A percentile compares a stretch with the other conserved stretches of the same genome.
These are phyloP conservation scores for Cremastinae sp. DNA, from an alignment of 2,888 invertebrate species.

Conservation along the genomic window DNA sequence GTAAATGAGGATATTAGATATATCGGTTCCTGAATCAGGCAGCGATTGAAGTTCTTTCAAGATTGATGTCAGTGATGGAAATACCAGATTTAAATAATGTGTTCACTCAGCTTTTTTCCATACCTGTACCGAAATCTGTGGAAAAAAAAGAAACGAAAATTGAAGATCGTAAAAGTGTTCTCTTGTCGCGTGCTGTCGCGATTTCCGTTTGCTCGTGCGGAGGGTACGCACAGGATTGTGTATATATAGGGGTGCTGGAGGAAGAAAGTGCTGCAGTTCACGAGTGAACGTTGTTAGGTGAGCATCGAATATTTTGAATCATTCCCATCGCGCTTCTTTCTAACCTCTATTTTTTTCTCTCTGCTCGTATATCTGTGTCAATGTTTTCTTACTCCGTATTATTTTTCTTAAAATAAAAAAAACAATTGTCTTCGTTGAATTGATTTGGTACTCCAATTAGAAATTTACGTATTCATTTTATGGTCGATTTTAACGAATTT, in stretches of 20 bases:
- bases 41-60: constrained; percentile 29
- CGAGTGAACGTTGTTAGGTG: constrained; percentile 75
- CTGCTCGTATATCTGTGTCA: not conserved
- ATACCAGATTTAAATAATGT: constrained; percentile 26
- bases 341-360: not conserved
- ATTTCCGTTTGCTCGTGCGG: constrained; percentile 17
- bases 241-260: constrained; percentile 77
- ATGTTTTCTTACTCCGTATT: not conserved
- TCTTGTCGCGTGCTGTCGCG: constrained; percentile 25
- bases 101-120: not conserved
- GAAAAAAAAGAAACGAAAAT: constrained; percentile 52
- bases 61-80: constrained; percentile 22
- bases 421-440: too few relatives aligned
- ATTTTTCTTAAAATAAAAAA: too few relatives aligned
- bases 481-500: too few relatives aligned
- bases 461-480: too few relatives aligned
- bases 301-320: constrained; percentile 63
- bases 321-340: constrained; percentile 2
- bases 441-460: too few relatives aligned
- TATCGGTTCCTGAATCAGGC: not conserved
- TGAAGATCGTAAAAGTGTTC: constrained; percentile 67
- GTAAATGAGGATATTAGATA: not conserved
- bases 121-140: not conserved
- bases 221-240: constrained; percentile 69
- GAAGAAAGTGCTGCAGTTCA: constrained; percentile 75